phyloP scores from a whole-genome alignment of 2,888 invertebrate genomes.

The Ichneumoninae sp. region DNA sequence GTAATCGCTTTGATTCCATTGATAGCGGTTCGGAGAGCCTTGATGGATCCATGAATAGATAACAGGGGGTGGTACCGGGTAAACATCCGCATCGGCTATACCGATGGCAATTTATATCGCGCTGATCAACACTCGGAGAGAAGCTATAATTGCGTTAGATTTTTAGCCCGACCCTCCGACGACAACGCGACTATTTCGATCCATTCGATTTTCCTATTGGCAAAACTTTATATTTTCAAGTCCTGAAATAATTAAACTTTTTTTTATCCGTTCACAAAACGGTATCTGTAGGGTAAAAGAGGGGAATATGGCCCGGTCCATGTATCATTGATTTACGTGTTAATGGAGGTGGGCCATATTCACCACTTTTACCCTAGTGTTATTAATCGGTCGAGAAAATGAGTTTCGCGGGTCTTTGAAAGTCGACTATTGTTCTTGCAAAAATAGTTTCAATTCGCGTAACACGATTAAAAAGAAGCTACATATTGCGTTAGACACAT shows the following conservation, averaged over 20 bases:
- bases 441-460: neutral
- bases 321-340: no score
- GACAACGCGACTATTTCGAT: no score
- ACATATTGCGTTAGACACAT: neutral
- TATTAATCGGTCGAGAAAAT: neutral
- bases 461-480: neutral
- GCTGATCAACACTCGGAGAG: no score
- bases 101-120: conserved; percentile 6
- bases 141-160: no score
- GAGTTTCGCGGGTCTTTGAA: neutral
- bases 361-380: no score
- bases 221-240: no score
- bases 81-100: conserved; percentile 8
- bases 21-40: conserved; percentile 41
- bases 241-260: no score
- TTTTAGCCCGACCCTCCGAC: no score
- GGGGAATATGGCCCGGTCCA: no score
- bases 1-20: conserved; percentile 51
- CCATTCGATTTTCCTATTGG: no score
- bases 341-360: no score
- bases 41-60: conserved; percentile 31
- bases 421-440: neutral
- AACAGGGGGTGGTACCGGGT: neutral
- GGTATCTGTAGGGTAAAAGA: no score
- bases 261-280: neutral